Evolutionary conservation across 2,797 vertebrate species (phyloP).

Genomic region (Acanthurus lineatus): DNA sequence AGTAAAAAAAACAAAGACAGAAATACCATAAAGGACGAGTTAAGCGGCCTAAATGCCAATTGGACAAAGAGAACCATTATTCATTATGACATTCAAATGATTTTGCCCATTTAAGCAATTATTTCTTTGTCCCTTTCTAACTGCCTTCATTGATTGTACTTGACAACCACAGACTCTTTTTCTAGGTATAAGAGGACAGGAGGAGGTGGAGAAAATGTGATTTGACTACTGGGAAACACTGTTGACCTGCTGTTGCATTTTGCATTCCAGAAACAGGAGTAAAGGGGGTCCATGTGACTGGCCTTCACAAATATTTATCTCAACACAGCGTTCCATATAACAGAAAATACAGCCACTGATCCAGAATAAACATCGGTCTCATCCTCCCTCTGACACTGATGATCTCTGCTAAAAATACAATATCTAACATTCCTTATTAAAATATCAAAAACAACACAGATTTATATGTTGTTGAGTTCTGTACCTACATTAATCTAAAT

Average conservation of each 20-base stretch:
- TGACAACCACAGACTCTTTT: conserved; percentile 19
- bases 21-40: background rate
- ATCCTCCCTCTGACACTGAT: conserved; percentile 56
- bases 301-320: conserved; percentile 74
- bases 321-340: conserved; percentile 55
- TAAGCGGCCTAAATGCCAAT: background rate
- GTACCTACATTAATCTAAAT: no score
- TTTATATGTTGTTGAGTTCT: no score
- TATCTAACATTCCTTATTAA: no score
- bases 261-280: conserved; percentile 43
- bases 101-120: background rate
- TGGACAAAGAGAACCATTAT: background rate
- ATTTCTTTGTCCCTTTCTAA: background rate
- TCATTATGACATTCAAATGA: conserved; percentile 12
- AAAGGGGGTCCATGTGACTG: conserved; percentile 34
- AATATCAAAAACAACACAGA: no score
- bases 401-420: conserved; percentile 28
- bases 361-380: conserved; percentile 72
- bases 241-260: conserved; percentile 28
- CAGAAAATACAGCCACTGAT: conserved; percentile 63
- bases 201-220: conserved; percentile 21
- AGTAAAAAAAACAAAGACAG: background rate
- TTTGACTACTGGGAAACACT: conserved; percentile 23
- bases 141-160: background rate
- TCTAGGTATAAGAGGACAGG: background rate